phyloP scores from a whole-genome alignment of 2,113 vertebrate genomes.

The Neolamprologus variostigma region DNA sequence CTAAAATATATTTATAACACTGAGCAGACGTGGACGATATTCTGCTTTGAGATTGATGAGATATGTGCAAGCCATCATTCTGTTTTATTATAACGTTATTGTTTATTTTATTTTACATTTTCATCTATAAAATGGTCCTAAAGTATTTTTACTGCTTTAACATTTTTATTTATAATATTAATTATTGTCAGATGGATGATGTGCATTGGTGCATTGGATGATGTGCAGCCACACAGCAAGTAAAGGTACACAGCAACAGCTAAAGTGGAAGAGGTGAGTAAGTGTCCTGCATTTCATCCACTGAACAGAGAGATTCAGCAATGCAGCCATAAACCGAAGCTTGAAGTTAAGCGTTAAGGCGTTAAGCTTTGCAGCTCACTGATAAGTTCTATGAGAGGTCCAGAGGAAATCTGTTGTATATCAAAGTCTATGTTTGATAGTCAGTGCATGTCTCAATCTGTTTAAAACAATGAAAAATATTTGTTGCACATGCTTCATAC shows the following conservation, averaged over 20 bases:
- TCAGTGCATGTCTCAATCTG: not conserved
- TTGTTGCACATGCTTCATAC: not conserved
- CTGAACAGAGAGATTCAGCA: not conserved
- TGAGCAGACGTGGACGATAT: accelerated
- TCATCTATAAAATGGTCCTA: accelerated
- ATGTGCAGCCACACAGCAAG: not conserved
- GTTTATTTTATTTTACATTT: not conserved
- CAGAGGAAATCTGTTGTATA: not conserved
- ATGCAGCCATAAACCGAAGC: accelerated
- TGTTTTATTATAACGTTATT: not conserved
- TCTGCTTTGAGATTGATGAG: not conserved
- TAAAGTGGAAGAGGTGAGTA: accelerated
- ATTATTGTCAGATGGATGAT: not conserved
- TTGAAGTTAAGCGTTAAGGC: not conserved
- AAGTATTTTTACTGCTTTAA: not conserved
- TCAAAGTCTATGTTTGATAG: not conserved
- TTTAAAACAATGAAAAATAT: not conserved
- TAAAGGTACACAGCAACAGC: not conserved
- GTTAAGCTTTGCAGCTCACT: not conserved
- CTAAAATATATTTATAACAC: not conserved
- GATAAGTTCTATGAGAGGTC: not conserved
- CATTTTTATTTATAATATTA: not conserved
- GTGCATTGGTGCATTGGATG: too few species aligned
- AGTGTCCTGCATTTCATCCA: not conserved
- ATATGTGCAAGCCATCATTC: not conserved